A percentile compares a stretch with the other conserved stretches of the same genome.
These are phyloP conservation scores for Drosophila affinis DNA, from an alignment of 2,888 invertebrate species.

Conservation along the genomic window DNA sequence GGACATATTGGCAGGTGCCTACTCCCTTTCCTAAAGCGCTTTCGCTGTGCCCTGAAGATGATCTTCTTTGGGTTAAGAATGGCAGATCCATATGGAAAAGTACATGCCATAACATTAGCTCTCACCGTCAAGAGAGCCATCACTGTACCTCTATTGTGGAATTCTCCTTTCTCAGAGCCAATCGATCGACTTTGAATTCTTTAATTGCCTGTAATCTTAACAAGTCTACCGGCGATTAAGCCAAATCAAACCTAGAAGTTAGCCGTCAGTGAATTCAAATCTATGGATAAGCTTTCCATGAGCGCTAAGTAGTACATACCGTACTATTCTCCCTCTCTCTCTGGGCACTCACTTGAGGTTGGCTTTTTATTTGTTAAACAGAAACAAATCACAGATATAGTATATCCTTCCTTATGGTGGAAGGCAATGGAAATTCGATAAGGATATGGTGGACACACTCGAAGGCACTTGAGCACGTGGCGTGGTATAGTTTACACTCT, in stretches of 20 bases:
- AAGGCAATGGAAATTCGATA: constrained; percentile 33
- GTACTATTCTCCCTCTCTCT: background rate
- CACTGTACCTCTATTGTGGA: background rate
- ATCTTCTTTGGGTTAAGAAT: too few relatives aligned
- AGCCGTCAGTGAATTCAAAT: constrained; percentile 1
- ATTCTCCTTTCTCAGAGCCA: constrained; percentile 13
- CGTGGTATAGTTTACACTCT: constrained; percentile 13
- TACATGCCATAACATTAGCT: background rate
- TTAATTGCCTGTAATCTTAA: constrained; percentile 57
- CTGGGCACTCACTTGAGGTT: constrained; percentile 29
- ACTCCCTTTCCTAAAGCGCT: too few relatives aligned
- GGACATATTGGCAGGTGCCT: background rate
- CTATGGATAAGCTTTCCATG: background rate
- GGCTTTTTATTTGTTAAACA: constrained; percentile 38
- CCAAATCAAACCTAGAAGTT: constrained; percentile 24
- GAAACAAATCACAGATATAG: constrained; percentile 38
- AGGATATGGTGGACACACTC: constrained; percentile 30
- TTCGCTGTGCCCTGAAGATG: too few relatives aligned
- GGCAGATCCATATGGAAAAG: too few relatives aligned
- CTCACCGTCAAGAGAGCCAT: background rate
- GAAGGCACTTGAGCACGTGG: constrained; percentile 27
- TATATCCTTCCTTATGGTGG: constrained; percentile 17
- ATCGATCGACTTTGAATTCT: constrained; percentile 28
- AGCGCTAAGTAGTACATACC: background rate
- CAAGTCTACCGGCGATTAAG: constrained; percentile 63